Base-by-base conservation (phyloP, 1,140 invertebrate species). In the Copidosoma floridanum region DNA sequence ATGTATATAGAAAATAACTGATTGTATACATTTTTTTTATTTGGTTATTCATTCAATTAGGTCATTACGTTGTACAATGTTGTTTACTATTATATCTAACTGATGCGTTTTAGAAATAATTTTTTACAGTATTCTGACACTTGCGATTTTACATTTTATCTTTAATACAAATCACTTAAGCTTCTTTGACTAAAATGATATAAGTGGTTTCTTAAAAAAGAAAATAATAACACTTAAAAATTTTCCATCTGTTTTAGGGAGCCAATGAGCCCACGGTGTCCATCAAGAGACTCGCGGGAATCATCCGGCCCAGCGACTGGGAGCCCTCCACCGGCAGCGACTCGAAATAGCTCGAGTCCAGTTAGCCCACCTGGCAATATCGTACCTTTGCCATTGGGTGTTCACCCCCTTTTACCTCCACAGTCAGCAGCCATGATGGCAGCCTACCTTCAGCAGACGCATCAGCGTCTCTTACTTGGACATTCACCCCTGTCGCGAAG, bases 391-490 rank as follows among this genome's bases (percentile, higher is more conserved):
- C 76, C 78, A 48, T 69, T 81, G 61, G 76, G 73, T 44, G 68
- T 67, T 41, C 78, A 81, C 60, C 72, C 87, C 0, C 79, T 89
- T 11, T 71, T 89, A 65, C 88, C 88, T n/a, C 84, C 87, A 18
- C 88, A 90, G 71, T 88, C 89, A 2, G 89, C 89, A 5, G 88
- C 88, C 2, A 74, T 81, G 47, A 88, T 90, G 81, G 89, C 89
- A 10, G 89, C 89, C 0, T 90, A 90, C 71, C 82, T 90, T 35
- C 85, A 86, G 54, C 88, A 89, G 64, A 82, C 83, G 29, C 82
- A 83, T 51, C 89, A 91, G 75, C 84, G 89, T 41, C 81, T 90
- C n/a, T 83, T 92, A 50, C 84, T 92, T 66, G 88, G 88, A 37
- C 78, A 82, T 11, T 90, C 89, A 63, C 89, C 88, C 0, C 76